Evolutionary conservation across 2,113 vertebrate genomes (phyloP), one percentile per base, ranked within the genome.

Genomic region (Lipophrys pholis): DNA sequence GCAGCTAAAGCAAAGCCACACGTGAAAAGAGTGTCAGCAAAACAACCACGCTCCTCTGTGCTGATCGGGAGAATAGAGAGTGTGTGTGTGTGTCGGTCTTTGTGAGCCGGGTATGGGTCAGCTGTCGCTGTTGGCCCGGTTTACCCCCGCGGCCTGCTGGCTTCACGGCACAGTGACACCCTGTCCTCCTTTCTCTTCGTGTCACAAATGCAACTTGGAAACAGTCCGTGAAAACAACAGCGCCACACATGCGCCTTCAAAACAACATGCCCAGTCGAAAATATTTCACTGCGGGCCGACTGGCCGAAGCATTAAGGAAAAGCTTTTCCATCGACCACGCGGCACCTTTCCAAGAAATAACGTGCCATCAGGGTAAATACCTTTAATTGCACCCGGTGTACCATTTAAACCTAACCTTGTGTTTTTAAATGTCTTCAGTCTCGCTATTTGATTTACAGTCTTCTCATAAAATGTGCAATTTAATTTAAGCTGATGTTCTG

Each of bases 401-500:
- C 62, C 76, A 69, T 83, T 92, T 79, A 88, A 88, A 88, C 11
- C 42, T 16, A 77, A 70, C 60, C 71, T 63, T 54, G 43, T 69
- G 35, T 82, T 84, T 84, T 80, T 71, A 80, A 66, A 84, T 57
- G 11, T 63, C 74, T 40, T 65, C 51, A 68, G 56, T 21, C 0
- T 49, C 30, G 52, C 69, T 59, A 69, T 5, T 35, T 79, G 77
- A 91, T 92, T 92, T 90, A 90, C 65, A 36, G 53, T 53, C 42
- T 65, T 50, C 67, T 73, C 69, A 12, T 91, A 87, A 92, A 92
- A 86, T 51, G 82, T 82, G 57, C 60, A 55, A 17, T 85, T 92
- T 89, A 61, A 90, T 90, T 88, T 80, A 78, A 88, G 69, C 66
- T 56, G 67, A 70, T 84, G 86, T 83, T 83, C 76, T 66, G 81